Conservation (phyloP, 2,888 invertebrate genomes). For the Apodemia hepburni region DNA sequence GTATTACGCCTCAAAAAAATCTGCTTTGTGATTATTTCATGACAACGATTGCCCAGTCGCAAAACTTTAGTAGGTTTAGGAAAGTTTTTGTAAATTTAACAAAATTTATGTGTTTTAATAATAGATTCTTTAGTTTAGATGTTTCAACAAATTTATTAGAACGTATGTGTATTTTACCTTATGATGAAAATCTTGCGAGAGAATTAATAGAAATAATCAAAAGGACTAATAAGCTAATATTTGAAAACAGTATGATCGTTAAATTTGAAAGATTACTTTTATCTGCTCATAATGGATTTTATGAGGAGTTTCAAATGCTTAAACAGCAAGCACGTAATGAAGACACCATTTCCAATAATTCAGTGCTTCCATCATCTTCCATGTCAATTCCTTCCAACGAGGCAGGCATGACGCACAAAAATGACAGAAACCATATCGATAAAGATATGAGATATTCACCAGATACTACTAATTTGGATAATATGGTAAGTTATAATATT, state of each 20-base stretch:
- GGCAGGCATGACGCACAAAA: constrained; percentile 14
- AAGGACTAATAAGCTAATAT: constrained; percentile 45
- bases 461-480: constrained; percentile 54
- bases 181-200: constrained; percentile 41
- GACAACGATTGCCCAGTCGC: constrained; percentile 49
- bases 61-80: constrained; percentile 63
- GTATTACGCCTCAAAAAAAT: constrained; percentile 20
- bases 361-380: constrained; percentile 19
- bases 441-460: constrained; percentile 41
- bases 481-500: constrained; percentile 44
- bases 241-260: constrained; percentile 41
- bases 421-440: constrained; percentile 19
- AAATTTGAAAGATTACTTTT: constrained; percentile 46
- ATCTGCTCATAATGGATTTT: constrained; percentile 34
- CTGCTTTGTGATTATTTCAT: constrained; percentile 52
- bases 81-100: constrained; percentile 51
- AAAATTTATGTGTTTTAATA: constrained; percentile 41
- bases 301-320: constrained; percentile 35
- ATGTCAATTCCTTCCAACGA: constrained; percentile 4
- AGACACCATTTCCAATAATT: not conserved
- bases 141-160: constrained; percentile 51
- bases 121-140: constrained; percentile 38
- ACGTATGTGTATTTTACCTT: constrained; percentile 55
- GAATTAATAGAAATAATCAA: constrained; percentile 47
- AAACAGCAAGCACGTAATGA: constrained; percentile 26